Evolutionary conservation across 2,888 invertebrate genomes (phyloP), one percentile per base, ranked within the genome.

Genomic region (Dicycla oo): DNA sequence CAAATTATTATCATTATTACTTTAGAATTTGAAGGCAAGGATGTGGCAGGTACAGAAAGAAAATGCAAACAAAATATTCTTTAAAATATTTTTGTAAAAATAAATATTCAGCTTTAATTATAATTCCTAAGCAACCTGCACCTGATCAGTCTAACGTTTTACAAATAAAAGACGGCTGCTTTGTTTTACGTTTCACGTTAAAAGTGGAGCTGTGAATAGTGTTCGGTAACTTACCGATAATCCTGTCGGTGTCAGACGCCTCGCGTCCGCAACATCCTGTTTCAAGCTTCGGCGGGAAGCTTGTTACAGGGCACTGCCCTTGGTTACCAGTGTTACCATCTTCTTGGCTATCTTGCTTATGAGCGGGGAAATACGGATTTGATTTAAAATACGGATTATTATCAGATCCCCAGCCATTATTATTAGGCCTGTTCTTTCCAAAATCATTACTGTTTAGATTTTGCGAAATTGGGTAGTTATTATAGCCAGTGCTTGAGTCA

Each of bases 231-330:
- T 88, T 90, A 94, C 95, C 94, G 69, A 88, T 89, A 86, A 92
- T 91, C 82, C 89, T 92, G 79, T 92, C 90, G 69, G 85, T 75
- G 65, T 91, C 91, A 78, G 92, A 88, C 72, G 90, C 91, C 78
- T 95, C 94, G 40, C 86, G 87, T 45, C 95, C 95, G 77, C 95
- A 95, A 85, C 95, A 95, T 69, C 91, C 93, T 60, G 92, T 87
- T 74, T 90, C 84, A 57, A 93, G 92, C 61, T 89, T 88, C 4
- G 94, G 94, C 5, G 93, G 92, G 43, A 90, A 88, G 83, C 89
- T 92, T 74, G 91, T 89, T 88, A 89, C 70, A 40, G 88, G 75
- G 75, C 94, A 94, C 81, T 92, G 91, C 40, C 85, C 82, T 56
- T 78, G 69, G 73, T 82, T 81, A 63, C 71, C 71, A 34, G 3